Base-by-base conservation (phyloP, 2,888 invertebrate species). In the Platycheirus rosarum region DNA sequence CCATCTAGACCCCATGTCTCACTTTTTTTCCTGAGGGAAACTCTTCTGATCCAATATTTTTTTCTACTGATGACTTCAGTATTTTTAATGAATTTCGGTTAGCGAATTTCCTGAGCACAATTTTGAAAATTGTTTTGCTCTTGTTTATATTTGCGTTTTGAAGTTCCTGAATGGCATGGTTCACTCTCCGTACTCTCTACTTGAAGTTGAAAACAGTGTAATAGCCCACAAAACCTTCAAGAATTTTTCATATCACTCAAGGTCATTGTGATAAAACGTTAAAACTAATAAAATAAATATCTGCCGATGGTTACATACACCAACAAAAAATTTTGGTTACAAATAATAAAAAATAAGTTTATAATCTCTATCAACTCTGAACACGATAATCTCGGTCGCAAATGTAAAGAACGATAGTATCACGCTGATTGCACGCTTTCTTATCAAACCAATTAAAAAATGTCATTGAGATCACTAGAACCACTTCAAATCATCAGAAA, bases 251-350 rank as follows among this genome's bases (percentile, higher is more conserved):
- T 37, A 55, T 35, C 18, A 44, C 20, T 20, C 79, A 84, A 75
- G 84, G 84, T 60, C 66, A 70, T 11, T 44, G 26, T 49, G 51
- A 68, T 66, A 77, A 71, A 40, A 40, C 23, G 14, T 1, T n/a
- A 29, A 16, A 32, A 23, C 3, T 37, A 11, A 29, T 46, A n/a
- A 40, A 13, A 14, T 26, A 35, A 13, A 14, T 14, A 3, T 32
- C 11, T 18, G 6, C 29, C 18, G 11, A 40, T 23, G 14, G 3
- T 8, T 32, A 8, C 29, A 8, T 5, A 32, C 23, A 23, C 20
- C 13, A 16, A 13, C 2, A 20, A 35, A 53, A 53, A 53, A 37
- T 16, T 16, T 7, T n/a, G n/a, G 23, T 32, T 32, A 5, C 8
- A 35, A 18, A 53, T n/a, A 55, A 55, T 11, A 40, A 57, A 37